Evolutionary conservation across 2,113 vertebrate species (phyloP).

Genomic region (Chamaea fasciata): DNA sequence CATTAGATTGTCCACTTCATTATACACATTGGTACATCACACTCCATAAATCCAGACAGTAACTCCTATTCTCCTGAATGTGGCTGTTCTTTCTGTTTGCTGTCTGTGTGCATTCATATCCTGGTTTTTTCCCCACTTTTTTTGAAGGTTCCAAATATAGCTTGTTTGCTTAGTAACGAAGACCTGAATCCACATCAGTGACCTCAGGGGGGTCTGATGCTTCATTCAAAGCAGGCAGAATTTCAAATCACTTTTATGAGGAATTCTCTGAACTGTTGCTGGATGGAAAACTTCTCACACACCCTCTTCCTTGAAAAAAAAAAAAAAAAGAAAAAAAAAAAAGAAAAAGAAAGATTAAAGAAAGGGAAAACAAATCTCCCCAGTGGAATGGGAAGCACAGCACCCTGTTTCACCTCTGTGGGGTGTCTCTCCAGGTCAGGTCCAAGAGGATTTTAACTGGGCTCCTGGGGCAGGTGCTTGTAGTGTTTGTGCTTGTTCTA

Average conservation of each 20-base stretch:
- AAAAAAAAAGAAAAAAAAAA: fast-evolving
- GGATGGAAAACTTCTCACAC: neutral
- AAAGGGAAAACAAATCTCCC: neutral
- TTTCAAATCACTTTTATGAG: neutral
- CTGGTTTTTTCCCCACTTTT: neutral
- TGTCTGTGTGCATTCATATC: neutral
- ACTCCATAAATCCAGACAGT: slow-evolving; percentile 39
- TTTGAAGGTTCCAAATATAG: neutral
- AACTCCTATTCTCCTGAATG: neutral
- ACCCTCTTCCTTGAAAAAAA: fast-evolving
- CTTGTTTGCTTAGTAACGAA: neutral
- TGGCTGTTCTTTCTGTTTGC: slow-evolving; percentile 24
- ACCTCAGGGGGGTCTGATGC: neutral
- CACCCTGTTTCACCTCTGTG: neutral
- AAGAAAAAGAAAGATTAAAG: fast-evolving
- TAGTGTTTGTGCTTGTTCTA: neutral
- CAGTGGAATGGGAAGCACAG: neutral
- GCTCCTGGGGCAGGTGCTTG: neutral
- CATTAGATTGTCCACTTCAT: slow-evolving; percentile 52
- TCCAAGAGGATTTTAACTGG: neutral
- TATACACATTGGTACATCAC: slow-evolving; percentile 4
- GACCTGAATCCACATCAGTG: neutral
- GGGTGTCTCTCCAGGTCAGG: neutral
- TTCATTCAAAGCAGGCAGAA: neutral
- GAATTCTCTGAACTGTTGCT: neutral